Base-by-base conservation (phyloP, 2,888 invertebrate genomes). In the Craniophora ligustri region DNA sequence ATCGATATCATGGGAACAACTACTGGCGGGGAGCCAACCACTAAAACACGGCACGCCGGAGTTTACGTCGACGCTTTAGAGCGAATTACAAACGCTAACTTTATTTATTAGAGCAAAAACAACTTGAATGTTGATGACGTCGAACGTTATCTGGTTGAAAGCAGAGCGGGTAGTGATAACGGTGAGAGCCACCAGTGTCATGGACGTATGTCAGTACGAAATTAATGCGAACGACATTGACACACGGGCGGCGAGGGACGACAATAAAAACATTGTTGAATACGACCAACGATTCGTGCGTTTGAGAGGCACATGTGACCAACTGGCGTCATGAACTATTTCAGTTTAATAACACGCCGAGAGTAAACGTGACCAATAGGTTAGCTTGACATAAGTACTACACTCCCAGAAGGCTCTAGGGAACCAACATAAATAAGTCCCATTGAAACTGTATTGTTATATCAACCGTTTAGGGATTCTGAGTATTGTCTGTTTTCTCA, bases 1-100 rank as follows among this genome's bases (percentile, higher is more conserved):
- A 83, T 85, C 83, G 79, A 86, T 82, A 82, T 73, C 58, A 68
- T 60, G 70, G 75, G 71, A 74, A 61, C 64, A 56, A 64, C 60
- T 65, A 78, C 84, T 91, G 91, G 91, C 89, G 70, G 48, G 32
- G 58, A 71, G 91, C 91, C 91, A 91, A 85, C 72, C 82, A 81
- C 82, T 85, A 82, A 87, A 85, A 84, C 82, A 78, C 73, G 75
- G 72, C 76, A 75, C 73, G 73, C 73, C 75, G 63, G 67, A 78
- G 71, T 83, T 84, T 79, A 81, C 74, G 75, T 72, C 73, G 75
- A 78, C 72, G 79, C 74, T 78, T 72, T 76, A 73, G 50, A 79
- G 64, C 73, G 62, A 76, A 76, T 72, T 67, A 73, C 73, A 67
- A 74, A 76, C 59, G 64, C 62, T 67, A 70, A 69, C 67, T 73